A percentile compares a stretch with the other conserved stretches of the same genome.
Evolutionary conservation across 2,113 vertebrate genomes (phyloP).

Genomic region (Gulo gulo): DNA sequence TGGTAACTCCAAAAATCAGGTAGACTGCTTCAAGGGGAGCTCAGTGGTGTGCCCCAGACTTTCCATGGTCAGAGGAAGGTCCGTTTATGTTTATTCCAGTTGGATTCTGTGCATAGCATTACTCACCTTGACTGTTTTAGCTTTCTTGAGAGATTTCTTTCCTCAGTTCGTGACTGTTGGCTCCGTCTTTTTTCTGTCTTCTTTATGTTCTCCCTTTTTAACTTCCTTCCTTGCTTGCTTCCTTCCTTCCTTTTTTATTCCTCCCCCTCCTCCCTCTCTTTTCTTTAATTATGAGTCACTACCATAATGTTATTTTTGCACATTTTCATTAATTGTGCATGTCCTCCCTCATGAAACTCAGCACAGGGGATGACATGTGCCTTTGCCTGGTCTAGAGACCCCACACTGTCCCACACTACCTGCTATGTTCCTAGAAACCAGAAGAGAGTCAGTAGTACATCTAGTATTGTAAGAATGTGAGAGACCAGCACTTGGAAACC

Average conservation of each 20-base stretch:
- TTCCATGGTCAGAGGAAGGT: rapidly evolving
- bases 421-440: background rate
- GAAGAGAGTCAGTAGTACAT: background rate
- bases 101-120: background rate
- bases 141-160: background rate
- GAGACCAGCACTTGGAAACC: background rate
- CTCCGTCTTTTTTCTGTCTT: background rate
- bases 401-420: background rate
- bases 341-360: background rate
- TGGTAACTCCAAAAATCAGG: background rate
- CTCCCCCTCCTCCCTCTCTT: background rate
- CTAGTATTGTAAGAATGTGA: background rate
- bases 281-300: background rate
- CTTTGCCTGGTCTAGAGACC: background rate
- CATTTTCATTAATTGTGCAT: background rate
- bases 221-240: too few relatives aligned
- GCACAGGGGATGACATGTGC: background rate
- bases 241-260: background rate
- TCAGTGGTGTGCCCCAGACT: background rate
- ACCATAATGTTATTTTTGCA: background rate
- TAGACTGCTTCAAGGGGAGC: background rate
- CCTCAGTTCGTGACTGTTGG: background rate
- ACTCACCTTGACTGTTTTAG: background rate
- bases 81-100: background rate
- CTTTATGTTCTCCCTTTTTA: background rate